phyloP scores from a whole-genome alignment of 2,888 invertebrate species.

The Watsonalla binaria region DNA sequence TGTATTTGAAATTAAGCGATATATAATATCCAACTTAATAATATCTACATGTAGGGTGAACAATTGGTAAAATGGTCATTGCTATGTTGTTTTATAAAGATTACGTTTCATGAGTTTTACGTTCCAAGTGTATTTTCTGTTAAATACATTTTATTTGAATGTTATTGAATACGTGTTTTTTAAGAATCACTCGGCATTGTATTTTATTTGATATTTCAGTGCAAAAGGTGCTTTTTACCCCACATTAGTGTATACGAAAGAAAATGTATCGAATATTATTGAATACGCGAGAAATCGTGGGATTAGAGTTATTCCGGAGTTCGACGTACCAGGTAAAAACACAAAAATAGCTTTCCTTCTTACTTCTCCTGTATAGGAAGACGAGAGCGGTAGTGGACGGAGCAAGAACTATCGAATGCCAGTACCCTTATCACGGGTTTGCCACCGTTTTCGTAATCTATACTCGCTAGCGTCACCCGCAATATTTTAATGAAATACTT shows the following conservation, averaged over 20 bases:
- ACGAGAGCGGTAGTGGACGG: not conserved
- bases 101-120: no score
- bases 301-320: conserved; percentile 92
- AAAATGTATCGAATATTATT: conserved; percentile 82
- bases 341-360: not conserved
- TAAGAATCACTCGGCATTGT: conserved; percentile 84
- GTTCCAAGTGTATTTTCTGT: no score
- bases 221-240: conserved; percentile 82
- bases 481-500: no score
- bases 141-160: conserved; percentile 1
- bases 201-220: conserved; percentile 49
- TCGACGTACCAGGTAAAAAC: conserved; percentile 88
- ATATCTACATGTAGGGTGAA: no score
- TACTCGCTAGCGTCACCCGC: no score
- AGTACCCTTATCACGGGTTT: no score
- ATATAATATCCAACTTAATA: no score
- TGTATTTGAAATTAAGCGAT: no score
- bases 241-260: conserved; percentile 79
- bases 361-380: not conserved
- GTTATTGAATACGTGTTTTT: conserved; percentile 80
- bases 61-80: no score
- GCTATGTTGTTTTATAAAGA: no score
- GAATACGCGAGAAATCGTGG: conserved; percentile 88
- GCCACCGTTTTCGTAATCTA: no score
- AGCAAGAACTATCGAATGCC: not conserved